Percentiles rank a stretch among this genome's conserved stretches.
Evolutionary conservation across 2,797 vertebrate genomes (phyloP).

Genomic region (Thalassophryne amazonica): DNA sequence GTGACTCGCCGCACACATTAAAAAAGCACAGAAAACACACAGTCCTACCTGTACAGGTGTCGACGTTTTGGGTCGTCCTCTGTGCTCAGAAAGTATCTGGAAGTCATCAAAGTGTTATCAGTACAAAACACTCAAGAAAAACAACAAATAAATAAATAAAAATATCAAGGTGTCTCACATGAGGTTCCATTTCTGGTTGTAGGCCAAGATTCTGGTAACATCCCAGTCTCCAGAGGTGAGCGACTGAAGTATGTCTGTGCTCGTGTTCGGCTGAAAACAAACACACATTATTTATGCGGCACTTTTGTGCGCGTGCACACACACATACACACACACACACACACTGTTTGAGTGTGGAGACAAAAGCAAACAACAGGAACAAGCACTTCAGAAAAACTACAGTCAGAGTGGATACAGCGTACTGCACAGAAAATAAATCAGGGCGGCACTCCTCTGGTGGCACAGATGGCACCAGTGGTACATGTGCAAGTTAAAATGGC

Average conservation of each 20-base stretch:
- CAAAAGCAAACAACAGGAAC: too few relatives aligned
- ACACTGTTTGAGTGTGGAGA: too few relatives aligned
- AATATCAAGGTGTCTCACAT: constrained; percentile 79
- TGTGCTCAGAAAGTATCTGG: constrained; percentile 96
- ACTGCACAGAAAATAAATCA: too few relatives aligned
- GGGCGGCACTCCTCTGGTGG: too few relatives aligned
- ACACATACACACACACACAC: too few relatives aligned
- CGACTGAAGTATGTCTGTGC: constrained; percentile 89
- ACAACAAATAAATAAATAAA: neutral
- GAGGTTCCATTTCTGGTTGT: constrained; percentile 85
- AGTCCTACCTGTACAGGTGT: constrained; percentile 90
- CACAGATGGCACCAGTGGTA: too few relatives aligned
- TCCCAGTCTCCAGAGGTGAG: constrained; percentile 98
- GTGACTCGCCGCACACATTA: neutral
- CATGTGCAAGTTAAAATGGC: too few relatives aligned
- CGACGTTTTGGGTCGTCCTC: constrained; percentile 89
- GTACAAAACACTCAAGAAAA: neutral
- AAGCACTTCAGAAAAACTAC: too few relatives aligned
- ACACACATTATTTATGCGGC: too few relatives aligned
- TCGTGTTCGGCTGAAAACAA: constrained; percentile 85
- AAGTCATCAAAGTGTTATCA: constrained; percentile 12
- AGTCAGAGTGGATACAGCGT: too few relatives aligned
- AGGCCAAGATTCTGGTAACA: constrained; percentile 91
- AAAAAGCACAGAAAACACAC: neutral
- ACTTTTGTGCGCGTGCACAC: too few relatives aligned